Evolutionary conservation across 1,140 invertebrate species (phyloP).

Genomic region (Anthonomus grandis): DNA sequence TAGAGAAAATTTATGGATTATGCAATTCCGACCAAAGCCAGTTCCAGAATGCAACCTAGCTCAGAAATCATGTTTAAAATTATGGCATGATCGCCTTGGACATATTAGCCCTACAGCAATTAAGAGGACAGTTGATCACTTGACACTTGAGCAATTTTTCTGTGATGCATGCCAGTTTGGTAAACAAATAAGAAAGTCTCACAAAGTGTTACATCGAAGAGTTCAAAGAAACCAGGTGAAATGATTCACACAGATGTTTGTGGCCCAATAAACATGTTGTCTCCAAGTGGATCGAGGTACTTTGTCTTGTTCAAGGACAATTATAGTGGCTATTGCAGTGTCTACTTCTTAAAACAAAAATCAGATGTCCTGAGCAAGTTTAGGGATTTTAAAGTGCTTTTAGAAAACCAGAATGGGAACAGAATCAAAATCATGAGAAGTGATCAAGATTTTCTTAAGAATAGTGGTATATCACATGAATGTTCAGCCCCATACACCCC

Average conservation of each 20-base stretch:
- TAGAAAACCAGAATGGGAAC: too few relatives aligned
- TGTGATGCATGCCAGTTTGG: too few relatives aligned
- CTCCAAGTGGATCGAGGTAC: constrained; percentile 46
- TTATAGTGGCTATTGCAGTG: too few relatives aligned
- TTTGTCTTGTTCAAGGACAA: constrained; percentile 51
- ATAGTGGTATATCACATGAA: constrained; percentile 45
- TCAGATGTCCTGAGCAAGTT: too few relatives aligned
- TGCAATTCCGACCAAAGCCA: constrained; percentile 8
- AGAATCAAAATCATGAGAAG: too few relatives aligned
- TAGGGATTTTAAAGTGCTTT: too few relatives aligned
- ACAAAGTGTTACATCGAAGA: not conserved
- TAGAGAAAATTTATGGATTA: constrained; percentile 14
- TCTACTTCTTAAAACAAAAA: too few relatives aligned
- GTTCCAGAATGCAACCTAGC: constrained; percentile 1
- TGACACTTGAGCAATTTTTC: too few relatives aligned
- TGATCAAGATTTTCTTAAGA: too few relatives aligned
- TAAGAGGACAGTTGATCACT: constrained; percentile 6
- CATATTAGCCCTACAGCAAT: constrained; percentile 44
- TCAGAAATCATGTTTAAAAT: constrained; percentile 22
- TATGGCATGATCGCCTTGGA: constrained; percentile 46
- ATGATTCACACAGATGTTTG: too few relatives aligned
- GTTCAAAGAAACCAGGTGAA: not conserved
- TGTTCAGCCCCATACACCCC: constrained; percentile 42
- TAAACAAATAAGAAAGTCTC: constrained; percentile 11
- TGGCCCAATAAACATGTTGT: constrained; percentile 43